phyloP scores from a whole-genome alignment of 2,113 vertebrate species.

The Hystrix cristata region DNA sequence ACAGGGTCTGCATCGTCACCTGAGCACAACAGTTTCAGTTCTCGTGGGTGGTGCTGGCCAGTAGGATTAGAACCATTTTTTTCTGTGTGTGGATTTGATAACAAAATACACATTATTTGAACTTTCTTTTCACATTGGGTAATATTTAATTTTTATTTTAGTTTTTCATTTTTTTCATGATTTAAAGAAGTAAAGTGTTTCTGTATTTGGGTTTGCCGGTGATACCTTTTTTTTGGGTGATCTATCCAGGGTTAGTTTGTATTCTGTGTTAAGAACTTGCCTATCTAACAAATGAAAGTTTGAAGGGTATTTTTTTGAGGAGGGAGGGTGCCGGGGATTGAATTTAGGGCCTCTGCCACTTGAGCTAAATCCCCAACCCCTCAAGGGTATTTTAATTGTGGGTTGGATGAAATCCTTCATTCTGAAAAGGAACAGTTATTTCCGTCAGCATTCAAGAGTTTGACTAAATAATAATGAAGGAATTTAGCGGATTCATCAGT shows the following conservation, averaged over 20 bases:
- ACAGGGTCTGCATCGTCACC: not conserved
- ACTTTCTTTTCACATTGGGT: not conserved
- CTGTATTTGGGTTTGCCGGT: not conserved
- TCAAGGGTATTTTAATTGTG: not conserved
- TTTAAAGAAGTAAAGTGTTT: not conserved
- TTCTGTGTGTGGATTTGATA: not conserved
- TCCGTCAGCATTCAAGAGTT: not conserved
- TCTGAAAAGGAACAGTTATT: not conserved
- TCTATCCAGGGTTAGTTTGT: not conserved
- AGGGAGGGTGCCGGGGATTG: too few species aligned
- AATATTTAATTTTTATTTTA: not conserved
- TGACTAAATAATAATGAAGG: not conserved
- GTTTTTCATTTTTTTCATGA: not conserved
- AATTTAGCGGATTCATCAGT: not conserved
- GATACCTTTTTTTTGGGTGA: not conserved
- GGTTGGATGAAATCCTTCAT: not conserved
- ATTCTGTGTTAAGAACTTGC: not conserved
- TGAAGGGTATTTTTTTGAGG: not conserved
- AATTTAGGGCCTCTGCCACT: too few species aligned
- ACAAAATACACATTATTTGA: not conserved
- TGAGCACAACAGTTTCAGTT: accelerated
- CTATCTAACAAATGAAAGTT: not conserved
- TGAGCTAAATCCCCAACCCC: too few species aligned
- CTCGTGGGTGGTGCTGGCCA: not conserved
- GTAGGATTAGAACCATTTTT: not conserved